Base-by-base conservation (phyloP, 2,113 vertebrate species). In the Lasiurus borealis region DNA sequence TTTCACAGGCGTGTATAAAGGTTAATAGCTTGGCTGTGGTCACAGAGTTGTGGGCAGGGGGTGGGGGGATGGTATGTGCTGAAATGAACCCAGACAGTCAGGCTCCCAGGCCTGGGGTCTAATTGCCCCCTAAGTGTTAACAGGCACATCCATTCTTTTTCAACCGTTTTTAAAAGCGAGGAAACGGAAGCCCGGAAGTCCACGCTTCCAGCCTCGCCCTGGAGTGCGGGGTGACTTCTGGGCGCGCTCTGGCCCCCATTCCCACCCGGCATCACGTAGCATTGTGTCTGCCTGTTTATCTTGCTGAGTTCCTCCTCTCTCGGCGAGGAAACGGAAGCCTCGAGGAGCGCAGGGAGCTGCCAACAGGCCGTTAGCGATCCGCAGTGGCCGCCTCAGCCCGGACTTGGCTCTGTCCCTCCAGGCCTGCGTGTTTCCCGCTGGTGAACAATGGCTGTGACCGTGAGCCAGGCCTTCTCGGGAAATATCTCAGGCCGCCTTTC, bases 261-360 rank as follows among this genome's bases (percentile, higher is more conserved):
- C 31, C 54, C 50, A 7, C 48, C 54, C 40, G 36, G 54, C 54
- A 57, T 72, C 66, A 69, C 1, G 9, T 2, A 21, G 12, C 14
- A 15, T 72, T 89, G 34, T 77, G 19, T 86, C 82, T 46, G 54
- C 48, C 36, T 66, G 3, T 82, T 88, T 85, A 50, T 46, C 90
- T 89, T 87, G 86, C 85, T 59, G 19, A 25, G 48, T 82, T 85
- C 29, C 69, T 92, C 82, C 94, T 88, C 68, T 93, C 64, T 50
- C 29, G 12, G 9, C 15, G 25, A 87, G 27, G 36, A 95, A 57
- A 88, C n/a, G 40, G 50, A 88, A 89, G 81, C 25, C 44, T 89
- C 50, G 34, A 82, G 16, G 36, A 86, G 52, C 6, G 34, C 76
- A 71, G 46, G 46, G 46, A 10, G 46, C 10, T 92, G 69, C 85